Conservation (phyloP, 2,888 invertebrate species). For the Cryptocephalus moraei region DNA sequence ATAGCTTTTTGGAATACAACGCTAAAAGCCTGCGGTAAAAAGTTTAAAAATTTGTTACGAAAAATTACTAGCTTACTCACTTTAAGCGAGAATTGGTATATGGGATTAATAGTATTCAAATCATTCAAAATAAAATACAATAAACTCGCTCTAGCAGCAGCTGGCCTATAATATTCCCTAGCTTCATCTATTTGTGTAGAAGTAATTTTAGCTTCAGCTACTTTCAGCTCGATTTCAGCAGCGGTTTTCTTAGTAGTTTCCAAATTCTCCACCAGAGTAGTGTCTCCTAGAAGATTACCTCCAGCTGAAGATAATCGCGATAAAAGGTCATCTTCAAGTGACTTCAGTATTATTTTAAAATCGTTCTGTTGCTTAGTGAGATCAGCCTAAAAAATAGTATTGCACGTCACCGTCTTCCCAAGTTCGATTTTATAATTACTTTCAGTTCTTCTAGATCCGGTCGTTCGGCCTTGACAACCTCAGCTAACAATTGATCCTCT, state of each 20-base stretch:
- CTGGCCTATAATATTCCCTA: conserved; percentile 77
- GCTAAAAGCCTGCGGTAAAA: conserved; percentile 72
- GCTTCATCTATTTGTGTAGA: conserved; percentile 89
- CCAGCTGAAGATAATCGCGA: conserved; percentile 86
- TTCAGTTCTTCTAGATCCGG: conserved; percentile 93
- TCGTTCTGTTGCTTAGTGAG: conserved; percentile 94
- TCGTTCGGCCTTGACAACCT: conserved; percentile 93
- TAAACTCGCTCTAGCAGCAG: conserved; percentile 85
- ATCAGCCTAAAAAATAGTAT: conserved; percentile 51
- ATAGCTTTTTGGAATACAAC: conserved; percentile 98
- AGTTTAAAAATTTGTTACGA: background rate
- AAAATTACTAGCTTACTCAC: conserved; percentile 35
- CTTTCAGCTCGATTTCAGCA: conserved; percentile 89
- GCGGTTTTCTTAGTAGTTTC: conserved; percentile 94
- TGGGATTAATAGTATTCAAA: conserved; percentile 90
- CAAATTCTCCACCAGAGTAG: conserved; percentile 89
- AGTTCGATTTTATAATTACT: conserved; percentile 27
- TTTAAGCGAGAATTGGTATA: conserved; percentile 95
- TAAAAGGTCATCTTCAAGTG: conserved; percentile 84
- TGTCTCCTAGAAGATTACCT: conserved; percentile 88
- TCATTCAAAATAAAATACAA: conserved; percentile 94
- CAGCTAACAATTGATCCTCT: conserved; percentile 90
- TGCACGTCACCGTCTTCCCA: background rate
- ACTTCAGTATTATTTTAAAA: conserved; percentile 90
- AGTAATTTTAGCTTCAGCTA: conserved; percentile 85